Conservation (phyloP, 2,888 invertebrate species). For the Cephalotes varians region DNA sequence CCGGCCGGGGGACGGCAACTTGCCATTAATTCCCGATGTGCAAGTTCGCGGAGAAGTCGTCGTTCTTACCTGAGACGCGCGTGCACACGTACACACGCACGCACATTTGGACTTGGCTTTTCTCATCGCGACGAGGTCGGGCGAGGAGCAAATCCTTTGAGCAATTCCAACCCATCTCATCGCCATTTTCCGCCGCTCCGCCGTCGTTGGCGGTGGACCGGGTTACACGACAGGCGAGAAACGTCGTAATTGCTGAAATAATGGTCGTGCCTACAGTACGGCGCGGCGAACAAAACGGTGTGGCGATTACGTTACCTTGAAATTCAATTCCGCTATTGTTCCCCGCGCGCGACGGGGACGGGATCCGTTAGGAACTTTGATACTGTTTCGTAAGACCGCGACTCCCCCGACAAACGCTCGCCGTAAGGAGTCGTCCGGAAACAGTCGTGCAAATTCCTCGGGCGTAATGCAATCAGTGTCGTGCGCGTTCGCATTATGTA, state of each 20-base stretch:
- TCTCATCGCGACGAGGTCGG: background rate
- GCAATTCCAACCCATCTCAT: slow-evolving; percentile 57
- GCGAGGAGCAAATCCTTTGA: slow-evolving; percentile 43
- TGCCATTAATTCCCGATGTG: slow-evolving; percentile 38
- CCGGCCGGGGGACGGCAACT: background rate
- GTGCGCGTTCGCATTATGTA: slow-evolving; percentile 33
- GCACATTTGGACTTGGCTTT: slow-evolving; percentile 3
- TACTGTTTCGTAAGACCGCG: slow-evolving; percentile 54
- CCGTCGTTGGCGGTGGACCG: slow-evolving; percentile 13
- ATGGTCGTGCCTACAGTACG: slow-evolving; percentile 60
- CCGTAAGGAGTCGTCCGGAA: slow-evolving; percentile 42
- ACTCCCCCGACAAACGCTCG: slow-evolving; percentile 17
- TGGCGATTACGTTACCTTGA: slow-evolving; percentile 56
- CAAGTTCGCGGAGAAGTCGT: slow-evolving; percentile 20
- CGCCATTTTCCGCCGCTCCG: slow-evolving; percentile 7
- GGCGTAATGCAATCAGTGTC: slow-evolving; percentile 53
- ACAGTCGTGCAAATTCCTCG: slow-evolving; percentile 36
- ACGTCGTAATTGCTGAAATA: slow-evolving; percentile 74
- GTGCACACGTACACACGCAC: no score
- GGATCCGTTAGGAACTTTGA: slow-evolving; percentile 52
- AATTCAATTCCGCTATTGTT: slow-evolving; percentile 69
- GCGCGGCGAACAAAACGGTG: slow-evolving; percentile 53
- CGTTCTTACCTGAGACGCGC: slow-evolving; percentile 29
- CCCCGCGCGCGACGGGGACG: slow-evolving; percentile 5
- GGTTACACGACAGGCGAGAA: slow-evolving; percentile 62